Evolutionary conservation across 2,113 vertebrate species (phyloP).

Genomic region (Excalfactoria chinensis): DNA sequence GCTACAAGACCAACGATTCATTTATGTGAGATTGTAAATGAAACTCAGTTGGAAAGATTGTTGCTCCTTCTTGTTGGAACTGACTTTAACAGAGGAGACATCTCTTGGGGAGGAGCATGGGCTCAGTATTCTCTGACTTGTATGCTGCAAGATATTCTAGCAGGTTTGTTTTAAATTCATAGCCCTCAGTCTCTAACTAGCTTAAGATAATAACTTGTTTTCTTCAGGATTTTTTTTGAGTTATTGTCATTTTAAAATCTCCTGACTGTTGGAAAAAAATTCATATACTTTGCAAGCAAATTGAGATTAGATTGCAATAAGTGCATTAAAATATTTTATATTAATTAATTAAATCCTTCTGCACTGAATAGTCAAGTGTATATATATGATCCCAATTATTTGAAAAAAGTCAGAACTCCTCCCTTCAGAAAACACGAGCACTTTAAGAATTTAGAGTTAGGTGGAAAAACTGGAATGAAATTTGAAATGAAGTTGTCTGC

Average conservation of each 20-base stretch:
- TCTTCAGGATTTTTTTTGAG: neutral
- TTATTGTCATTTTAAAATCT: neutral
- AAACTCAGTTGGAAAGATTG: constrained; percentile 93
- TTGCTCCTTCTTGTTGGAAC: constrained; percentile 95
- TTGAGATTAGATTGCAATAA: neutral
- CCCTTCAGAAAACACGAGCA: neutral
- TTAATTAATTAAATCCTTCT: neutral
- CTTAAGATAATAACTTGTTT: neutral
- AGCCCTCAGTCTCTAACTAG: neutral
- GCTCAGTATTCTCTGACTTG: constrained; percentile 98
- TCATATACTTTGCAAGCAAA: neutral
- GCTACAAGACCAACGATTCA: constrained; percentile 97
- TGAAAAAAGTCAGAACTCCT: neutral
- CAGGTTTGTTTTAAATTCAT: constrained; percentile 81
- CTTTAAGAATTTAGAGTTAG: neutral
- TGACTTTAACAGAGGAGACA: constrained; percentile 97
- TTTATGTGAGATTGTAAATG: constrained; percentile 97
- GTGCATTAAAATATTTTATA: neutral
- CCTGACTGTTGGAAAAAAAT: neutral
- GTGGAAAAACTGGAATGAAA: neutral
- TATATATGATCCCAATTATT: neutral
- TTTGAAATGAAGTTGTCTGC: neutral
- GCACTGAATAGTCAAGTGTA: neutral
- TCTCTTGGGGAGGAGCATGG: constrained; percentile 99
- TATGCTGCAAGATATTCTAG: constrained; percentile 98